Evolutionary conservation across 1,140 invertebrate species (phyloP).

Genomic region (Neoseiulus cucumeris): DNA sequence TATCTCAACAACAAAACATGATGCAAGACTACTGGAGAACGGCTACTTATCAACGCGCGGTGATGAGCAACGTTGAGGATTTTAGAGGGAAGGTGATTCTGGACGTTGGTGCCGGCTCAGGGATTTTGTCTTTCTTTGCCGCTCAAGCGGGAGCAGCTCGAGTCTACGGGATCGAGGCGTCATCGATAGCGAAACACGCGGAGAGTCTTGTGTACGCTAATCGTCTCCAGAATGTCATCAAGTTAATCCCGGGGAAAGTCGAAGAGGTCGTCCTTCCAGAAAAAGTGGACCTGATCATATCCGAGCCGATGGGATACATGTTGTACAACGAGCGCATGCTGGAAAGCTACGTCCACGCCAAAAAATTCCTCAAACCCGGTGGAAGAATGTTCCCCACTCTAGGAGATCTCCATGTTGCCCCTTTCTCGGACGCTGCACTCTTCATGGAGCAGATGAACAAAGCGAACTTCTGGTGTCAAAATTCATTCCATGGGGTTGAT

Average conservation of each 20-base stretch:
- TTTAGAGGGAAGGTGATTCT: slow-evolving; percentile 68
- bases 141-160: slow-evolving; percentile 86
- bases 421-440: slow-evolving; percentile 90
- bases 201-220: slow-evolving; percentile 77
- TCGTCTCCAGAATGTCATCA: slow-evolving; percentile 60
- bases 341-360: slow-evolving; percentile 93
- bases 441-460: slow-evolving; percentile 98
- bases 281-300: slow-evolving; percentile 88
- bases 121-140: slow-evolving; percentile 95
- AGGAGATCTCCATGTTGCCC: slow-evolving; percentile 91
- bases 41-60: slow-evolving; percentile 91
- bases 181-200: slow-evolving; percentile 91
- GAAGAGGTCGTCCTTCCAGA: slow-evolving; percentile 93
- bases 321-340: slow-evolving; percentile 98
- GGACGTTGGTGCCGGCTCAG: slow-evolving; percentile 90
- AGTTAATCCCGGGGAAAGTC: slow-evolving; percentile 90
- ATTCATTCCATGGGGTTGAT: slow-evolving; percentile 94
- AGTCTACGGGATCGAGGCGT: slow-evolving; percentile 96
- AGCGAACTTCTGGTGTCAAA: slow-evolving; percentile 97
- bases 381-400: slow-evolving; percentile 91
- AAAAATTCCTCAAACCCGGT: slow-evolving; percentile 84
- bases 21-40: slow-evolving; percentile 95
- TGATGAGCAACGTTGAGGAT: slow-evolving; percentile 75
- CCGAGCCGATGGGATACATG: slow-evolving; percentile 99
- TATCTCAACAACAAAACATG: slow-evolving; percentile 99